Conservation (phyloP, 2,113 vertebrate species). For the Scytalopus superciliaris region DNA sequence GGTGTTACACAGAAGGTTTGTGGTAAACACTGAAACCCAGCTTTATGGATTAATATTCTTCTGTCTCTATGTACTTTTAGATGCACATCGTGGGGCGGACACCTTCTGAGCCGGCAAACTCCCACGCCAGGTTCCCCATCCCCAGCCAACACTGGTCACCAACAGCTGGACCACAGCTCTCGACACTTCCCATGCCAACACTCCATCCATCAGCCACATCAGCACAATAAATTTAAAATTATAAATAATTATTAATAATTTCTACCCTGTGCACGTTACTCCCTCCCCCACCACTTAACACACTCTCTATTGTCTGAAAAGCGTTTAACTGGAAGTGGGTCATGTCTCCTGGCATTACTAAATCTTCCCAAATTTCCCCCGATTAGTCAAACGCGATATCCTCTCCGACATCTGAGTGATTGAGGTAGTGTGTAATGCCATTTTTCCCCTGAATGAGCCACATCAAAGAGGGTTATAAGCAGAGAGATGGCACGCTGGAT, state of each 20-base stretch:
- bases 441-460: slow-evolving; percentile 57
- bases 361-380: slow-evolving; percentile 54
- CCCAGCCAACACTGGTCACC: too few relatives aligned
- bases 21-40: not conserved
- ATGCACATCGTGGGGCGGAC: not conserved
- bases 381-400: slow-evolving; percentile 46
- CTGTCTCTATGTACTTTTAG: not conserved
- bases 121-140: not conserved
- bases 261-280: not conserved
- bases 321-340: slow-evolving; percentile 56
- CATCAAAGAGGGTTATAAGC: slow-evolving; percentile 29
- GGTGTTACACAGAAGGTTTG: not conserved
- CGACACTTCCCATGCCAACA: not conserved
- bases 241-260: not conserved
- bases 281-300: not conserved
- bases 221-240: not conserved
- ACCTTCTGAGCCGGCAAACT: not conserved
- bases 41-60: not conserved
- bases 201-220: not conserved
- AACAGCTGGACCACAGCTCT: not conserved
- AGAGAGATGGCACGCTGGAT: not conserved
- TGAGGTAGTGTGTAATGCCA: slow-evolving; percentile 40
- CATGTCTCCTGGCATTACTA: slow-evolving; percentile 62
- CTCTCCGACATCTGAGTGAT: slow-evolving; percentile 32
- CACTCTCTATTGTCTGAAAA: slow-evolving; percentile 1